Evolutionary conservation across 2,888 invertebrate genomes (phyloP).

Genomic region (Tachina lurida): DNA sequence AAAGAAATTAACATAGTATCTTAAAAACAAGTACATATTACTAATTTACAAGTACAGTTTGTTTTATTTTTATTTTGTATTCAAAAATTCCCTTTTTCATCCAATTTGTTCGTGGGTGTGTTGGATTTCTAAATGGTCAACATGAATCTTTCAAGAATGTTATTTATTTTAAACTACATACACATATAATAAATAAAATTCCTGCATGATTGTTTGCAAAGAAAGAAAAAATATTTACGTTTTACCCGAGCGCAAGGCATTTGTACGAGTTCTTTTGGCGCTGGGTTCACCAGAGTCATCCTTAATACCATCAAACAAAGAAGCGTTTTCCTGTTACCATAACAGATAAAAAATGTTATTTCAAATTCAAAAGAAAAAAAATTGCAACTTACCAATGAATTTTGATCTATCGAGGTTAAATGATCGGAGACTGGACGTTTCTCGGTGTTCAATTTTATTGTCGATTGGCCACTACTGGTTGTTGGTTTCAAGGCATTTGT

Average conservation of each 20-base stretch:
- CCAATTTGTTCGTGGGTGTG: slow-evolving; percentile 11
- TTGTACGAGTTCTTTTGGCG: slow-evolving; percentile 77
- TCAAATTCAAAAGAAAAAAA: neutral
- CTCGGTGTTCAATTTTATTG: slow-evolving; percentile 67
- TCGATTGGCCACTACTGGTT: slow-evolving; percentile 61
- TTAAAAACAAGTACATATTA: slow-evolving; percentile 38
- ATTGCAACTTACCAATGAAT: slow-evolving; percentile 68
- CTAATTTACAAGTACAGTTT: slow-evolving; percentile 47
- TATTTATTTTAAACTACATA: slow-evolving; percentile 12
- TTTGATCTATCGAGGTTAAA: slow-evolving; percentile 74
- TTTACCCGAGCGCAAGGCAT: slow-evolving; percentile 73
- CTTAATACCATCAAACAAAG: slow-evolving; percentile 71
- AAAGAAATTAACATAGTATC: slow-evolving; percentile 36
- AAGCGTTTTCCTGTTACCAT: slow-evolving; percentile 62
- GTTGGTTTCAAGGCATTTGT: slow-evolving; percentile 63
- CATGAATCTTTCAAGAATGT: slow-evolving; percentile 57
- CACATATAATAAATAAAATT: slow-evolving; percentile 10
- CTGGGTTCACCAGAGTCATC: slow-evolving; percentile 77
- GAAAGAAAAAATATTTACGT: slow-evolving; percentile 60
- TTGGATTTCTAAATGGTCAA: slow-evolving; percentile 35
- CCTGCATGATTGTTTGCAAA: slow-evolving; percentile 22
- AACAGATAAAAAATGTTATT: neutral
- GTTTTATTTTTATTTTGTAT: slow-evolving; percentile 10
- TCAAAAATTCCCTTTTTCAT: slow-evolving; percentile 32
- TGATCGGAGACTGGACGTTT: slow-evolving; percentile 73